Base-by-base conservation (phyloP, 2,888 invertebrate species). In the Cantharis flavilabris region DNA sequence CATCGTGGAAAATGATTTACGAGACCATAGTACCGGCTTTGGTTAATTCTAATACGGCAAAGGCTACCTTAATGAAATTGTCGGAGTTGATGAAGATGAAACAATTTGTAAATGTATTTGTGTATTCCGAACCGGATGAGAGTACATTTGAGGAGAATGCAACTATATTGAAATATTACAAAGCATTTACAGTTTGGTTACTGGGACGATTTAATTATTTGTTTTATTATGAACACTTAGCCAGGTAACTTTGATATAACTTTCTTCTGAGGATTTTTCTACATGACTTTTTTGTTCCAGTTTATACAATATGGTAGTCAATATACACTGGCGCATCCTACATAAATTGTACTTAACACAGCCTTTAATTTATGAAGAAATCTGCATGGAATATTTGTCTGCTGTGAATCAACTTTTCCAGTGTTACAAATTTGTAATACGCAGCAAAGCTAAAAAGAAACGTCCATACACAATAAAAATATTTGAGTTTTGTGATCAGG, bases 151-250 rank as follows among this genome's bases (percentile, higher is more conserved):
- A 87, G 64, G 88, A 90, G 81, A 91, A 91, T 82, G 86, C 88
- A 83, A 87, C 76, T 23, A 83, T 87, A 33, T 83, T 85, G 70
- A 81, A 84, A 72, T 86, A 86, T 77, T 88, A 88, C 81, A 83
- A 85, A 85, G 88, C 91, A 2, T 94, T 93, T 81, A 92, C 92
- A 73, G 91, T 90, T 14, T 94, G 94, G 94, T 86, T 94, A 2
- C 88, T 93, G 73, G 93, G 93, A n/a, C 89, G 91, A 83, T 88
- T 93, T 82, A 93, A 93, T 85, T 92, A 92, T 87, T 88, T 93
- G 62, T 89, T 92, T 85, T 91, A 91, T 63, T 89, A 90, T 3
- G 88, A 90, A 71, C 89, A 90, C 82, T 85, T 92, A 63, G 84
- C 85, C 71, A 88, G 89, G 91, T 91, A 87, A 69, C 81, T 71